phyloP scores from a whole-genome alignment of 2,888 invertebrate genomes.

The Athripsodes cinereus region DNA sequence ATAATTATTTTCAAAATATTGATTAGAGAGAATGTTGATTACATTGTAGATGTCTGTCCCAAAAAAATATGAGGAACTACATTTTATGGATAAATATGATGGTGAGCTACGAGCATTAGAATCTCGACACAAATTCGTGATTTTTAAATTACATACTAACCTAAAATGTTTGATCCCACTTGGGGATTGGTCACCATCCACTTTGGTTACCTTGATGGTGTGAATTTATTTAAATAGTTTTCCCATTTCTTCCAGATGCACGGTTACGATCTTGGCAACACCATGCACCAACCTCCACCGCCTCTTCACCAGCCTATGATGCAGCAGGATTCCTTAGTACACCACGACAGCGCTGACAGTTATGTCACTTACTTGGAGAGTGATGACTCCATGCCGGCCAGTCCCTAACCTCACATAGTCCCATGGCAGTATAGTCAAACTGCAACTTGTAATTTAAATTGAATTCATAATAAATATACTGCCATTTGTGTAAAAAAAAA shows the following conservation, averaged over 20 bases:
- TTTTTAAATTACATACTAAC: too few species aligned
- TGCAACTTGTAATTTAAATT: constrained; percentile 27
- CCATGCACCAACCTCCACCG: constrained; percentile 48
- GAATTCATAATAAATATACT: background rate
- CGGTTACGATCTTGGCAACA: constrained; percentile 70
- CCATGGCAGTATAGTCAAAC: constrained; percentile 26
- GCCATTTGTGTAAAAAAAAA: constrained; percentile 6
- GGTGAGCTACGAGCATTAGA: too few species aligned
- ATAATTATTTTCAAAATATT: too few species aligned
- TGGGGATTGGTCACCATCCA: too few species aligned
- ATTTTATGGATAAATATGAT: too few species aligned
- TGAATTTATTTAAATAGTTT: too few species aligned
- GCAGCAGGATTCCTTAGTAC: constrained; percentile 53
- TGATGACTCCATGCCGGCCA: constrained; percentile 72
- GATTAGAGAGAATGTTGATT: too few species aligned
- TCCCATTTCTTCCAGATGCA: constrained; percentile 83
- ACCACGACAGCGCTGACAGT: constrained; percentile 76
- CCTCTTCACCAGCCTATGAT: constrained; percentile 52
- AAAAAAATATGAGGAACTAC: too few species aligned
- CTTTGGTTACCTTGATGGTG: too few species aligned
- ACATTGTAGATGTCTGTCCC: too few species aligned
- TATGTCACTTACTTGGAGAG: constrained; percentile 91
- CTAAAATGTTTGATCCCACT: too few species aligned
- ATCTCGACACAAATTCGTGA: too few species aligned
- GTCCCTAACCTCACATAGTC: constrained; percentile 52